Base-by-base conservation (phyloP, 2,113 vertebrate species). In the Lathamus discolor region DNA sequence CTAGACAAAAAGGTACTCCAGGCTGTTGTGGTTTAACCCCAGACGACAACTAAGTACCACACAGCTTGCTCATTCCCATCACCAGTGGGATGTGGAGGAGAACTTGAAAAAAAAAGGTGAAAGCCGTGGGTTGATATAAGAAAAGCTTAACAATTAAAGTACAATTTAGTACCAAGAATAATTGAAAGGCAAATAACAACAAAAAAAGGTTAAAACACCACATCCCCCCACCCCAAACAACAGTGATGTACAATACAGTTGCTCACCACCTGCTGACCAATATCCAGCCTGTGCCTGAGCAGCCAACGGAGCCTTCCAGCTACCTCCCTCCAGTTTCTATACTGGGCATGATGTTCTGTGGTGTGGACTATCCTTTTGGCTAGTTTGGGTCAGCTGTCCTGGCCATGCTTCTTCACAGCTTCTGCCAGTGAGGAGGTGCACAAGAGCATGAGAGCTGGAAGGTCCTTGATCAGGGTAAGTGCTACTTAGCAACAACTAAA, bases 41-140 rank as follows among this genome's bases (percentile, higher is more conserved):
- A 35, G 14, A 9, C 0, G 1, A 35, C 33, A 59, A 5, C 57
- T 5, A 7, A 24, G n/a, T 35, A 35, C 33, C 22, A 59, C 1
- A 3, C 33, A 59, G 57, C 33, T n/a, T 59, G 22, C 33, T 59
- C 20, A 24, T 35, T 59, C 22, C 22, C 33, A 9, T 59, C 33
- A 35, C 13, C 57, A 35, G 57, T 35, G 33, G 6, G 22, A 35
- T 35, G 33, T 22, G 13, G 57, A 23, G 55, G 33, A 59, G 22
- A 59, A 16, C 57, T 35, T 35, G 57, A 10, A 24, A 16, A 23
- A 23, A 13, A 59, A 59, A 35, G 57, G 57, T 35, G 23, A n/a
- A 35, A 35, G 13, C n/a, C 35, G 57, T 59, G 57, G 57, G 33
- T 24, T 35, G 33, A 10, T 35, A 59, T 10, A 59, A 35, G 22